Evolutionary conservation across 2,888 invertebrate genomes (phyloP).

Genomic region (Tillus elongatus): DNA sequence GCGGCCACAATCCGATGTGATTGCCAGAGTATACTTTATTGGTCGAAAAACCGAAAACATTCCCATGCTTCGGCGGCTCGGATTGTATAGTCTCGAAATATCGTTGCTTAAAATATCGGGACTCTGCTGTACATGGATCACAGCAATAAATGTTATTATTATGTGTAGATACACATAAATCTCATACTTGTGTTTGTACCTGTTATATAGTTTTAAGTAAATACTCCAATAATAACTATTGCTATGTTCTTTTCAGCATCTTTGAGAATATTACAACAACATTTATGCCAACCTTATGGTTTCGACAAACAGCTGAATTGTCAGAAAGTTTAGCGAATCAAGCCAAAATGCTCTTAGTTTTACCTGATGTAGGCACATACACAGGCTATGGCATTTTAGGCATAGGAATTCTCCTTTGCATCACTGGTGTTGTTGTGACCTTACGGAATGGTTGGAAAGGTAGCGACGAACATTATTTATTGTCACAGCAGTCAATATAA

Average conservation of each 20-base stretch:
- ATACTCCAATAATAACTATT: too few relatives aligned
- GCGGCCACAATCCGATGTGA: too few relatives aligned
- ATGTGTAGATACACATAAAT: too few relatives aligned
- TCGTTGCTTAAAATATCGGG: too few relatives aligned
- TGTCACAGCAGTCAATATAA: slow-evolving; percentile 27
- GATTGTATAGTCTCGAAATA: too few relatives aligned
- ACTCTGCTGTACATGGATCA: too few relatives aligned
- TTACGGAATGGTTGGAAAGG: slow-evolving; percentile 32
- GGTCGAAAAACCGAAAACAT: too few relatives aligned
- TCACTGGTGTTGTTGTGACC: slow-evolving; percentile 35
- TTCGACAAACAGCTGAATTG: slow-evolving; percentile 55
- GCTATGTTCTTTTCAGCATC: slow-evolving; percentile 42
- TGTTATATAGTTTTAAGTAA: too few relatives aligned
- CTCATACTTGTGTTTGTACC: too few relatives aligned
- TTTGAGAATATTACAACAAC: slow-evolving; percentile 48
- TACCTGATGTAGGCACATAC: slow-evolving; percentile 48
- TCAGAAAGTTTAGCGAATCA: slow-evolving; percentile 49
- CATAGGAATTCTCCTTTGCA: slow-evolving; percentile 38
- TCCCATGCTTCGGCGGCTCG: too few relatives aligned
- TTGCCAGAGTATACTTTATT: too few relatives aligned
- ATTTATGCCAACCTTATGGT: slow-evolving; percentile 69
- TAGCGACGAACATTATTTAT: slow-evolving; percentile 36
- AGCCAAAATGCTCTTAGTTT: slow-evolving; percentile 47
- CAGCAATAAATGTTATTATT: too few relatives aligned
- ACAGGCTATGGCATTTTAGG: slow-evolving; percentile 47